These are phyloP conservation scores for Oryzaephilus surinamensis DNA, from an alignment of 1,140 invertebrate species.

Conservation along the genomic window DNA sequence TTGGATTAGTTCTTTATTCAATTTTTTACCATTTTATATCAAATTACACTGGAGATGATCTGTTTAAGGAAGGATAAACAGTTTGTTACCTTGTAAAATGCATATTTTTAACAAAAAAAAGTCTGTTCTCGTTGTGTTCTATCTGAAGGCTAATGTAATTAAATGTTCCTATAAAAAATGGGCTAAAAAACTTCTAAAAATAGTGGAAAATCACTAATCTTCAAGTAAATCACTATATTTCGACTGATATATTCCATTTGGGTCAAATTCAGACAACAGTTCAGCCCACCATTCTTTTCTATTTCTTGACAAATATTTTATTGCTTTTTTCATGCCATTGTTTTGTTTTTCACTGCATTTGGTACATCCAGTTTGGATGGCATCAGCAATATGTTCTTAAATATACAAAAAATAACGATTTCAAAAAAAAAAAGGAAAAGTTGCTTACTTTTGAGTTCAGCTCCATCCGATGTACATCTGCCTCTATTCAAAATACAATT, in stretches of 20 bases:
- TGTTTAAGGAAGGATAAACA: no score
- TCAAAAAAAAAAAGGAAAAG: background rate
- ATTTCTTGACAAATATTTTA: constrained; percentile 42
- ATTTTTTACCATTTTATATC: no score
- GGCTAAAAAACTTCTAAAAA: no score
- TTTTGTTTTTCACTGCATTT: constrained; percentile 52
- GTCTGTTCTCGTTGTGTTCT: no score
- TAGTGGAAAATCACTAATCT: no score
- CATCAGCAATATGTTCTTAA: constrained; percentile 46
- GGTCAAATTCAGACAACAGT: constrained; percentile 44
- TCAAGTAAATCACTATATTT: constrained; percentile 16
- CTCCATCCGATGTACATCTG: constrained; percentile 54
- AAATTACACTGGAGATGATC: no score
- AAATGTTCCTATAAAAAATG: no score
- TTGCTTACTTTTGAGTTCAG: constrained; percentile 49
- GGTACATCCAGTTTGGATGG: constrained; percentile 49
- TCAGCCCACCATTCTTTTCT: constrained; percentile 40
- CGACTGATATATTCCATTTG: constrained; percentile 36
- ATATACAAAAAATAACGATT: background rate
- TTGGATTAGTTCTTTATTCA: no score
- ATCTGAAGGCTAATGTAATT: no score
- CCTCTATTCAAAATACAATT: constrained; percentile 55
- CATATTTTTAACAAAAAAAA: no score
- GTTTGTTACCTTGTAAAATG: no score
- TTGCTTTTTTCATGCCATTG: constrained; percentile 46